Percentiles rank a stretch among this genome's conserved stretches.
Evolutionary conservation across 2,113 vertebrate genomes (phyloP).

Genomic region (Addax nasomaculatus): DNA sequence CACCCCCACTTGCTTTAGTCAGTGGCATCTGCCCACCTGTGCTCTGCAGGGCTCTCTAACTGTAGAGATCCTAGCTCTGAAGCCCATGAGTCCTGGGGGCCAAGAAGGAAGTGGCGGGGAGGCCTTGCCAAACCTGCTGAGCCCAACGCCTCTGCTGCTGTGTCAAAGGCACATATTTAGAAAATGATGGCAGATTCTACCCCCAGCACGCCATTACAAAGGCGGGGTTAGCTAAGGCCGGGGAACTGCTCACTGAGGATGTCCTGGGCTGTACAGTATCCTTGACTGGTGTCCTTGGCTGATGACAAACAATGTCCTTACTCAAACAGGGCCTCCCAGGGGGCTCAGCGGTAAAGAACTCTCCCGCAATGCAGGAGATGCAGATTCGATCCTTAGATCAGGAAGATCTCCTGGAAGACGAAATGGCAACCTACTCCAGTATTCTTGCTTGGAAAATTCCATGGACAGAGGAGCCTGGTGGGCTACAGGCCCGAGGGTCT

Average conservation of each 20-base stretch:
- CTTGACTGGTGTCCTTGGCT: not conserved
- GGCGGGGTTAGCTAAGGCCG: not conserved
- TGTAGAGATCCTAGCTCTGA: not conserved
- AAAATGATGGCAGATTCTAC: not conserved
- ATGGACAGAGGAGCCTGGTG: not conserved
- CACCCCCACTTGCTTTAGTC: not conserved
- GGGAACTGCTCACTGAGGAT: not conserved
- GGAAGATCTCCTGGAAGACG: not conserved
- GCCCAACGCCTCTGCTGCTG: not conserved
- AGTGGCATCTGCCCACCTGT: not conserved
- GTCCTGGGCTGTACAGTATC: not conserved
- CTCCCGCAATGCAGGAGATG: not conserved
- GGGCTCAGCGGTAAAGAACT: not conserved
- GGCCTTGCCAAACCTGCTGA: not conserved
- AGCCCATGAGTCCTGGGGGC: not conserved
- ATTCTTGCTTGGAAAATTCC: not conserved
- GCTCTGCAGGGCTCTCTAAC: not conserved
- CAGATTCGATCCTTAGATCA: not conserved
- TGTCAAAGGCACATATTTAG: not conserved
- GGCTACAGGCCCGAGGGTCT: not conserved
- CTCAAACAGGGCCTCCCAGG: not conserved
- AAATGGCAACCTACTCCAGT: not conserved
- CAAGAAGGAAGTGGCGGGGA: not conserved
- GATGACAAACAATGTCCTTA: not conserved
- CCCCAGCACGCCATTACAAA: fast-evolving